A percentile compares a stretch with the other conserved stretches of the same genome.
Conservation (phyloP, 2,113 vertebrate species). For the Microcebus griseorufus region DNA sequence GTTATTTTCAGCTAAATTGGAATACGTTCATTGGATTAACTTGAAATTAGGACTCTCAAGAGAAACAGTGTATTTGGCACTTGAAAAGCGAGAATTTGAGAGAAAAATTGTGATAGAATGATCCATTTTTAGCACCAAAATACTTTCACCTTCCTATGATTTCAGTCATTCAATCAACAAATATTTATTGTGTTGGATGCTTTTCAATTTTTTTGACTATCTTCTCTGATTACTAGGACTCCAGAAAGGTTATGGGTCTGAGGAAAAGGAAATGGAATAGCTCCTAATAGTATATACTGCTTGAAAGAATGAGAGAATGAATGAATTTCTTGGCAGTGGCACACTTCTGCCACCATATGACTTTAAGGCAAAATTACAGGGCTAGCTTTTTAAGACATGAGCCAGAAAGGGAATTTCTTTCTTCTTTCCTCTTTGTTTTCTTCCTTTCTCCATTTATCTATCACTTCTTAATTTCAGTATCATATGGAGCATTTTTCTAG, state of each 20-base stretch:
- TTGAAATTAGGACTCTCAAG: not conserved
- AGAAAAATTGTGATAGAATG: not conserved
- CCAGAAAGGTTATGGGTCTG: not conserved
- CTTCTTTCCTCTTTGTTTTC: not conserved
- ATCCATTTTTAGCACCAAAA: not conserved
- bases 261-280: not conserved
- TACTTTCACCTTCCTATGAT: not conserved
- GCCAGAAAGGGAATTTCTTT: not conserved
- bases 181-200: not conserved
- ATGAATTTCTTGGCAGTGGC: not conserved
- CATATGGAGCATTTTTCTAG: not conserved
- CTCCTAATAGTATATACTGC: not conserved
- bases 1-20: not conserved
- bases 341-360: slow-evolving; percentile 12
- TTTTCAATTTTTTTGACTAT: not conserved
- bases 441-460: not conserved
- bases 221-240: not conserved
- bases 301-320: not conserved
- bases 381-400: not conserved
- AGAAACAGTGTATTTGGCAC: not conserved
- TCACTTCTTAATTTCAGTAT: not conserved
- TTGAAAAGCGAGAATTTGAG: not conserved
- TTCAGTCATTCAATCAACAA: not conserved
- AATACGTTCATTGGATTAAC: not conserved
- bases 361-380: slow-evolving; percentile 49